Base-by-base conservation (phyloP, 2,888 invertebrate genomes). In the Brachyopa scutellaris region DNA sequence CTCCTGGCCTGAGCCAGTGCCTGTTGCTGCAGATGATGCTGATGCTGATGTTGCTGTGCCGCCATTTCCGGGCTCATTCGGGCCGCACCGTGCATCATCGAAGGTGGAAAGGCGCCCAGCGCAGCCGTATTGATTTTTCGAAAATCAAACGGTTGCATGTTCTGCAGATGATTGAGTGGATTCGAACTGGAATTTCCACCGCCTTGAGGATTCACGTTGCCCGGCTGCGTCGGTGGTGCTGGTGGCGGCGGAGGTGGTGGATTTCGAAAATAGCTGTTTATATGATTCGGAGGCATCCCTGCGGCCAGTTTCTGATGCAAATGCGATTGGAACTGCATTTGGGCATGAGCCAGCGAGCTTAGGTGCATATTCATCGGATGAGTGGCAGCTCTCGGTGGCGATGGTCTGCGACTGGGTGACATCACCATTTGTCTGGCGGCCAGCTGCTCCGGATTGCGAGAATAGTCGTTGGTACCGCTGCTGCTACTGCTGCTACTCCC, bases 91-190 rank as follows among this genome's bases (percentile, higher is more conserved):
- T 82, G 82, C 66, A 82, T 76, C 61, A 88, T 87, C 49, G 87
- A 87, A 5, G 88, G 86, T 7, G 88, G 90, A 86, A 92, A 91
- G 8, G 91, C 91, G 61, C 91, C 90, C 77, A 92, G 89, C 15
- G 93, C 92, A 8, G 88, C 88, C 9, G 89, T 86, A 66, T 93
- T 93, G 38, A 94, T 91, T 86, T 96, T 96, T 26, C 97, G 93
- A 88, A 96, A 97, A 90, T 98, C 97, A 89, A 97, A 97, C 0
- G 98, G 97, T 88, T 98, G 97, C 97, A 98, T 97, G 87, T 95
- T 97, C 91, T 97, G 97, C 51, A 98, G 92, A 86, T 96, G 94
- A 90, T 95, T 97, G 84, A 98, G 91, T 2, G 98, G 97, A 91
- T 94, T 94, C 87, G 93, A 92, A 51, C 70, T 76, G 2, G 79